A percentile compares a stretch with the other conserved stretches of the same genome.
These are phyloP conservation scores for Sinocyclocheilus rhinocerous DNA, from an alignment of 2,113 vertebrate genomes.

Conservation along the genomic window DNA sequence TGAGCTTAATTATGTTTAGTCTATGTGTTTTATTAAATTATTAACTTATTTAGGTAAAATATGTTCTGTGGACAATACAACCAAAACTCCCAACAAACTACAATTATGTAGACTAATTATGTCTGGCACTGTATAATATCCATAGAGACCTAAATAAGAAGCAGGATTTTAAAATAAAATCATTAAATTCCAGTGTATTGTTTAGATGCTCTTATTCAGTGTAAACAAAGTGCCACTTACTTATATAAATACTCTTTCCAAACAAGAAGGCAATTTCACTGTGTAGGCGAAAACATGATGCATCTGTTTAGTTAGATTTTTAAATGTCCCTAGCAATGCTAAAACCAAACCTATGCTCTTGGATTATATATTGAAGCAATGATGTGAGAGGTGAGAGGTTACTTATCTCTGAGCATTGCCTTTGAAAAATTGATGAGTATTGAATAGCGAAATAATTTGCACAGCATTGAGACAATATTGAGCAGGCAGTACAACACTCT, in stretches of 20 bases:
- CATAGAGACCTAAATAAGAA: not conserved
- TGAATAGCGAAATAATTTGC: conserved; percentile 27
- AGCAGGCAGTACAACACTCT: conserved; percentile 60
- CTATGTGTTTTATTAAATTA: too few species aligned
- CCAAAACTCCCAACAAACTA: too few species aligned
- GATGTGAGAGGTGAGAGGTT: conserved; percentile 18
- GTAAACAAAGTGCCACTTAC: not conserved
- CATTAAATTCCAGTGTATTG: not conserved
- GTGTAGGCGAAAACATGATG: not conserved
- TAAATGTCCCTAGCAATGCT: not conserved
- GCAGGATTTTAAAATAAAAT: not conserved
- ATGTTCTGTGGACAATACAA: too few species aligned
- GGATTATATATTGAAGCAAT: not conserved
- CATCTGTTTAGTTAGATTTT: not conserved
- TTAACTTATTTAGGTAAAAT: too few species aligned
- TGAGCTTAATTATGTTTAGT: too few species aligned
- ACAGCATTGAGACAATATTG: conserved; percentile 38
- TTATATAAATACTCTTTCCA: not conserved
- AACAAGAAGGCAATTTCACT: not conserved
- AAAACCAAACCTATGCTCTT: not conserved
- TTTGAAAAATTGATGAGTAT: conserved; percentile 38
- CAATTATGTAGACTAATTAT: too few species aligned
- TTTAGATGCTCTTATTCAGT: not conserved
- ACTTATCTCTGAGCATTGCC: conserved; percentile 27
- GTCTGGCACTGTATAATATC: not conserved